phyloP scores from a whole-genome alignment of 2,113 vertebrate species.

The Xyliphius kryptos region DNA sequence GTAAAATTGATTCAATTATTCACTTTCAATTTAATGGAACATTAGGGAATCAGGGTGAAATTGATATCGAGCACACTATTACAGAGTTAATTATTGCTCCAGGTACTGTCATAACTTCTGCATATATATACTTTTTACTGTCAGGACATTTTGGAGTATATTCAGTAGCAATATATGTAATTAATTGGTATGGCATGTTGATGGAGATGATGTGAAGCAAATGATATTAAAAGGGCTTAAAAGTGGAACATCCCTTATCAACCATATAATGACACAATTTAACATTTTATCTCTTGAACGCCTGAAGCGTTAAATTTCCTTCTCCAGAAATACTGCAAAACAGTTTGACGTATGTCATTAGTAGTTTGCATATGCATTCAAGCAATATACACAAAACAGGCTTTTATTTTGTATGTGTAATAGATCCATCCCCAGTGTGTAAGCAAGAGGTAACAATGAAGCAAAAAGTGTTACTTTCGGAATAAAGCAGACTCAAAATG shows the following conservation, averaged over 20 bases:
- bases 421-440: no score
- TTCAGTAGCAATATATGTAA: constrained; percentile 28
- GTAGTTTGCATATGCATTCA: no score
- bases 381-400: no score
- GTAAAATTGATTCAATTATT: constrained; percentile 46
- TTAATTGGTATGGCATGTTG: constrained; percentile 39
- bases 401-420: no score
- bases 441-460: no score
- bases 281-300: constrained; percentile 17
- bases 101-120: constrained; percentile 38
- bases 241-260: constrained; percentile 34
- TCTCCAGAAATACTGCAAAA: not conserved
- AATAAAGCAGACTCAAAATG: no score
- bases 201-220: constrained; percentile 29
- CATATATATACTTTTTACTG: constrained; percentile 37
- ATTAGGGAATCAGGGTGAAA: constrained; percentile 45
- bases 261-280: constrained; percentile 27
- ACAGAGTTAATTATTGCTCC: constrained; percentile 46
- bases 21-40: constrained; percentile 44
- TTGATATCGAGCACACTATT: constrained; percentile 46
- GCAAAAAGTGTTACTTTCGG: no score
- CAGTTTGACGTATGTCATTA: no score
- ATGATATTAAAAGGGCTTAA: constrained; percentile 30
- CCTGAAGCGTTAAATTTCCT: constrained; percentile 11
- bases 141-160: constrained; percentile 33